Conservation (phyloP, 2,797 vertebrate genomes). For the Mormyrops attenuatus region DNA sequence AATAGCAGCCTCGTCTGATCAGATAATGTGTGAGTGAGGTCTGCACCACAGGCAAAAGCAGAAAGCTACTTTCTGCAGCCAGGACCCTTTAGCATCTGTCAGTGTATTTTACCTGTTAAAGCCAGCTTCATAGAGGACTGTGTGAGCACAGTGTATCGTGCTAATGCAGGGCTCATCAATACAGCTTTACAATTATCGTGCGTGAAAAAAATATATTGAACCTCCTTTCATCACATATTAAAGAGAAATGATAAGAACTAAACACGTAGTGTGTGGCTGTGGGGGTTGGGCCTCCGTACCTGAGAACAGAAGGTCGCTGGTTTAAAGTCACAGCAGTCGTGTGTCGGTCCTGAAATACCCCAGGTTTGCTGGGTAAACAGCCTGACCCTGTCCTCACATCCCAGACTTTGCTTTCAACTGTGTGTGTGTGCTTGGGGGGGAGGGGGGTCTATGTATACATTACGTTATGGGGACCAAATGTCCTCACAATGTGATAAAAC, state of each 20-base stretch:
- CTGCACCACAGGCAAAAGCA: not conserved
- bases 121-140: not conserved
- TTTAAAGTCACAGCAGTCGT: not conserved
- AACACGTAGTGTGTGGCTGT: not conserved
- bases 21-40: not conserved
- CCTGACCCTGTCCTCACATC: not conserved
- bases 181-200: not conserved
- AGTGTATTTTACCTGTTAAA: not conserved
- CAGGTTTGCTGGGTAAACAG: not conserved
- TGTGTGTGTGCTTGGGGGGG: not conserved
- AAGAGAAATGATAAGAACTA: not conserved
- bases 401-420: not conserved
- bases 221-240: not conserved
- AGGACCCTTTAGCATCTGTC: not conserved
- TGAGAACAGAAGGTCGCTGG: not conserved
- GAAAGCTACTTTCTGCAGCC: not conserved
- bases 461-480: not conserved
- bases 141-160: not conserved
- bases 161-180: not conserved
- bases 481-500: not conserved
- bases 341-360: not conserved
- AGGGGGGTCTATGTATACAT: not conserved
- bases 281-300: not conserved
- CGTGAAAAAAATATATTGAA: not conserved
- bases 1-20: not conserved